Conservation (phyloP, 1,140 invertebrate genomes). For the Drosophila funebris region DNA sequence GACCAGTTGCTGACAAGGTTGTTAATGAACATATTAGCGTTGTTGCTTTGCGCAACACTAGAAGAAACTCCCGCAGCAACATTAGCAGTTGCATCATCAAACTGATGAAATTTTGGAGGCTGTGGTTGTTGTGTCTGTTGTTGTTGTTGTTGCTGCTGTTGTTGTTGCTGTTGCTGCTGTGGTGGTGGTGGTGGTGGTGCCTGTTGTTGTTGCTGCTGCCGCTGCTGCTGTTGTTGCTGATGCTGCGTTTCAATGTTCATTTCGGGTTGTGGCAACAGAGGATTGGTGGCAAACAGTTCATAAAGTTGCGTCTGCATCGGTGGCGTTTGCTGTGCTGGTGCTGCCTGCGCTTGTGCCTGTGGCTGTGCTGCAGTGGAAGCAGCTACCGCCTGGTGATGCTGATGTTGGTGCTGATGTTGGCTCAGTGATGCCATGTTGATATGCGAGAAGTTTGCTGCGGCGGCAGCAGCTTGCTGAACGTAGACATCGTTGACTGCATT, state of each 20-base stretch:
- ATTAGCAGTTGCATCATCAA: constrained; percentile 29
- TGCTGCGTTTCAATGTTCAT: constrained; percentile 40
- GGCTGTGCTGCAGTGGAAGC: constrained; percentile 5
- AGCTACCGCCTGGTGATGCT: constrained; percentile 9
- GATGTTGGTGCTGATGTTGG: constrained; percentile 44
- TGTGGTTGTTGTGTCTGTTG: too few relatives aligned
- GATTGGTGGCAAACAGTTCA: constrained; percentile 75
- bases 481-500: constrained; percentile 55
- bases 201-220: constrained; percentile 26
- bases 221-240: constrained; percentile 33
- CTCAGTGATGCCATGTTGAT: constrained; percentile 67
- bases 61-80: background rate
- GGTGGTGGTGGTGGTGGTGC: constrained; percentile 16
- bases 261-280: constrained; percentile 67
- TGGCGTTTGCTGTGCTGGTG: constrained; percentile 43
- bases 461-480: constrained; percentile 36
- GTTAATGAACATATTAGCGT: constrained; percentile 85
- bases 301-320: constrained; percentile 64
- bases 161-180: constrained; percentile 26
- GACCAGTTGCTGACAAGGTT: constrained; percentile 92
- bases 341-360: constrained; percentile 10
- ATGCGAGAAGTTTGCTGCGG: constrained; percentile 58
- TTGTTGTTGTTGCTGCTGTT: too few relatives aligned
- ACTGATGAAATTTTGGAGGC: constrained; percentile 43
- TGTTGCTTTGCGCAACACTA: constrained; percentile 27